These are phyloP conservation scores for Miichthys miiuy DNA, from an alignment of 2,797 vertebrate species.

Conservation along the genomic window DNA sequence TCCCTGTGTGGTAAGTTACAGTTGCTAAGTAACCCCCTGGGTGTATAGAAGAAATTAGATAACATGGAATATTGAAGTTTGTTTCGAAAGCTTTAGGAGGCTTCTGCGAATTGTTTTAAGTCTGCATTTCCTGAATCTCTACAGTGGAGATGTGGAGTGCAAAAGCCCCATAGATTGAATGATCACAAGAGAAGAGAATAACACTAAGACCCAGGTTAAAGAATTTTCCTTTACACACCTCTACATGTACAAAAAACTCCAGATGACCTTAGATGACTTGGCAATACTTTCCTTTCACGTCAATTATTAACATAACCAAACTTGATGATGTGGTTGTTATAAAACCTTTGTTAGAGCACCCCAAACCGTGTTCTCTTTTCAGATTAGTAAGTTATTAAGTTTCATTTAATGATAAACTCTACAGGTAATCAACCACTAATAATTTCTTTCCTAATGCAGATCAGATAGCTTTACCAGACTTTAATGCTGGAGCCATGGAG, in stretches of 20 bases:
- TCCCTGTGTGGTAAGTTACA: not conserved
- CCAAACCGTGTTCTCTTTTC: not conserved
- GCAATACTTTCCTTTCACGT: not conserved
- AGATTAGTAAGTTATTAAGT: too few species aligned
- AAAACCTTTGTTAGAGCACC: not conserved
- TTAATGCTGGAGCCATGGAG: constrained; percentile 95
- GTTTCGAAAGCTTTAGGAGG: not conserved
- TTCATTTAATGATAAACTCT: not conserved
- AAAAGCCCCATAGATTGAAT: not conserved
- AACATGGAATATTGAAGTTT: not conserved
- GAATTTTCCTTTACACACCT: not conserved
- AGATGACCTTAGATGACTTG: too few species aligned
- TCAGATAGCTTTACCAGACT: constrained; percentile 94
- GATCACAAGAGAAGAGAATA: too few species aligned
- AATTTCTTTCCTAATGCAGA: constrained; percentile 77
- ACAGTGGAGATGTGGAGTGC: not conserved
- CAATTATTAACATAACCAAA: constrained; percentile 22
- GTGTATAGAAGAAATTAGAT: not conserved
- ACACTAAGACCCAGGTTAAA: not conserved
- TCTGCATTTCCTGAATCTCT: not conserved
- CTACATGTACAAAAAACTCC: not conserved
- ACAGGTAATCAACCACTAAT: not conserved
- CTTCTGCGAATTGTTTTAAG: not conserved
- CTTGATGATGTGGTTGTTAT: not conserved
- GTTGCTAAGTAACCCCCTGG: not conserved